A percentile compares a stretch with the other conserved stretches of the same genome.
Conservation (phyloP, 2,888 invertebrate species). For the Leptopterna dolabrata region DNA sequence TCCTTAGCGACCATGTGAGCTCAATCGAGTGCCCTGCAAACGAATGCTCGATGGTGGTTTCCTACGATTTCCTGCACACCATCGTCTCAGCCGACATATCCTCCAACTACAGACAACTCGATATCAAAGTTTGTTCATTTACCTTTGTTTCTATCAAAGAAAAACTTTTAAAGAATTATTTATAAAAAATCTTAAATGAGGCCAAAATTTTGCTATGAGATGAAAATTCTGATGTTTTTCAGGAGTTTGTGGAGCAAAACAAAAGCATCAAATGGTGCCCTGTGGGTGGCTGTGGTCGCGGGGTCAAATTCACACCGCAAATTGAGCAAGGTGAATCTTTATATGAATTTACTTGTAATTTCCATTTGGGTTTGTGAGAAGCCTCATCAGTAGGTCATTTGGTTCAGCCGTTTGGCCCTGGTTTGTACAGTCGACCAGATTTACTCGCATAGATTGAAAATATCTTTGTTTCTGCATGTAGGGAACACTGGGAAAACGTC, state of each 20-base stretch:
- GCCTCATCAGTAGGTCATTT: too few relatives aligned
- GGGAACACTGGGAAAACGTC: conserved; percentile 66
- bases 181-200: too few relatives aligned
- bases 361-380: too few relatives aligned
- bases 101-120: conserved; percentile 28
- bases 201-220: too few relatives aligned
- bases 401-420: too few relatives aligned
- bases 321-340: conserved; percentile 20
- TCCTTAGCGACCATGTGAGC: conserved; percentile 37
- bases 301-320: conserved; percentile 70
- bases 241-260: conserved; percentile 75
- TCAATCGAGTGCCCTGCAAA: conserved; percentile 44
- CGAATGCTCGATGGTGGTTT: conserved; percentile 22
- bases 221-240: neutral
- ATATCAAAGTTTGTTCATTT: conserved; percentile 68
- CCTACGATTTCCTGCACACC: conserved; percentile 40
- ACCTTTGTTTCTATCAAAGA: too few relatives aligned
- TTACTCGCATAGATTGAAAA: too few relatives aligned
- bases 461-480: neutral
- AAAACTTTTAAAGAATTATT: too few relatives aligned
- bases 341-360: too few relatives aligned
- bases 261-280: conserved; percentile 79
- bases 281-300: conserved; percentile 75
- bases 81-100: conserved; percentile 39
- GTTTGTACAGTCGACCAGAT: too few relatives aligned